Base-by-base conservation (phyloP, 2,113 vertebrate species). In the Perccottus glenii region DNA sequence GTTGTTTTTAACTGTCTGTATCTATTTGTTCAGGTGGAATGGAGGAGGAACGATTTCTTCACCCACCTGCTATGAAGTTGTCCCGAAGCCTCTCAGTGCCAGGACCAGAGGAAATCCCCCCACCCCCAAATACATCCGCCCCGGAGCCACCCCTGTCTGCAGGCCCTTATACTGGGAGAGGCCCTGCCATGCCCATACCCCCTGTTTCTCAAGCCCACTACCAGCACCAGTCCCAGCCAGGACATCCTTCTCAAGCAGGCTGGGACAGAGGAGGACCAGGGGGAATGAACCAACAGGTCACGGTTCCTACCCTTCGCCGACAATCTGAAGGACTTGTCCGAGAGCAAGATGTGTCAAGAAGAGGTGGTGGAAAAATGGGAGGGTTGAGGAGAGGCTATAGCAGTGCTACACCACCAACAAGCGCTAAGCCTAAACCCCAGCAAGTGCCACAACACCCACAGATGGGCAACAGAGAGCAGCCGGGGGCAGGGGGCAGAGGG, bases 71-170 rank as follows among this genome's bases (percentile, higher is more conserved):
- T 45, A 94, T 95, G 92, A 96, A 96, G 77, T 91, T 97, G 77
- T 93, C 95, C 77, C 95, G 96, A 51, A 97, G 96, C 80, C 88
- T 96, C 48, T 96, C 95, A 0, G 94, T 97, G 53, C 96, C 96
- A 0, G 94, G 95, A 42, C 94, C 96, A 0, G 96, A 96, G 59
- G 96, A 97, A 79, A 96, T 97, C 59, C 95, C 95, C 0, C 95
- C 95, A 0, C 95, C 96, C 1, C 96, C 96, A 11, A 95, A 95
- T 75, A 96, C 94, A 19, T 95, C 95, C 11, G 94, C 95, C 1
- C 96, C 95, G 0, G 95, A 96, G 12, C 95, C 96, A 1, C 95
- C 95, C 2, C 90, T 95, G 57, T 94, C 93, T 59, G 93, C 94
- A 10, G 93, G 94, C 0, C 93, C 93, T 5, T 88, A 92, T 58